A percentile compares a stretch with the other conserved stretches of the same genome.
These are phyloP conservation scores for Jaculus jaculus DNA, from an alignment of 2,113 vertebrate species.

Conservation along the genomic window DNA sequence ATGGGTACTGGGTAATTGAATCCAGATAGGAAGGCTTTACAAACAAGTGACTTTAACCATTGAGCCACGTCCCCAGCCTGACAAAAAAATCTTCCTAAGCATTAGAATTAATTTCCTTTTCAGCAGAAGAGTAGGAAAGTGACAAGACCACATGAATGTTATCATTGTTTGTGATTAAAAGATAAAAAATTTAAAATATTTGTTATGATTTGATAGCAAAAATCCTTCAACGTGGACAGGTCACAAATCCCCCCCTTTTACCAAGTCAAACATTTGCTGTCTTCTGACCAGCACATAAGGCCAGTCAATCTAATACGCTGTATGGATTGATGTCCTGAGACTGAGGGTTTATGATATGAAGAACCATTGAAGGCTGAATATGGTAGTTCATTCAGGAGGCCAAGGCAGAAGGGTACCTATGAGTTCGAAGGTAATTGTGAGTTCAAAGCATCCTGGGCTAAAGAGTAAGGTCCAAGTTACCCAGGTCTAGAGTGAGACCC, in stretches of 20 bases:
- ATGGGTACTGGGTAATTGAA: too few relatives aligned
- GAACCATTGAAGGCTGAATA: background rate
- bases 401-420: too few relatives aligned
- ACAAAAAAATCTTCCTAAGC: background rate
- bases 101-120: conserved; percentile 20
- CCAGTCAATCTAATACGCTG: background rate
- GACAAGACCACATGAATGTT: conserved; percentile 1
- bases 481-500: too few relatives aligned
- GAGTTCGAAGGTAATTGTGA: too few relatives aligned
- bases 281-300: background rate
- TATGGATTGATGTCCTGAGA: background rate
- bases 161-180: background rate
- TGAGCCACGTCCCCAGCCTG: too few relatives aligned
- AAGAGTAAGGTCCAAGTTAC: too few relatives aligned
- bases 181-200: background rate
- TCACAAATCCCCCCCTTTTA: background rate
- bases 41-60: too few relatives aligned
- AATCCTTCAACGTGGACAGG: background rate
- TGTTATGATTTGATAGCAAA: background rate
- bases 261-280: background rate
- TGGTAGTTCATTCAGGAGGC: too few relatives aligned
- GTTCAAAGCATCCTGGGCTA: too few relatives aligned
- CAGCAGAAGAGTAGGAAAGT: background rate
- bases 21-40: too few relatives aligned
- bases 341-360: background rate